A percentile compares a stretch with the other conserved stretches of the same genome.
Evolutionary conservation across 2,113 vertebrate species (phyloP).

Genomic region (Campylomormyrus tamandua): DNA sequence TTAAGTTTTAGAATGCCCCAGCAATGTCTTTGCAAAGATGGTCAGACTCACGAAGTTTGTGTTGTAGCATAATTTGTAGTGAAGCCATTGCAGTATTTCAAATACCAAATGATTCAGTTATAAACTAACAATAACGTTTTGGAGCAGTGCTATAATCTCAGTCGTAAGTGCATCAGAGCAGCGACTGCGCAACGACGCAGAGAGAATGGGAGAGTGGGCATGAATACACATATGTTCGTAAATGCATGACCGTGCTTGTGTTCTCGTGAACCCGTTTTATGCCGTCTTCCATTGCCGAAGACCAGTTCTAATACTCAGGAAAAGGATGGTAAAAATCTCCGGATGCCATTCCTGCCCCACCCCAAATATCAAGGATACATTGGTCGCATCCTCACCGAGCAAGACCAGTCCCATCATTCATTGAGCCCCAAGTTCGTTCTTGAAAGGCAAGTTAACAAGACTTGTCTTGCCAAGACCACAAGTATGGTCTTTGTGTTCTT

Average conservation of each 20-base stretch:
- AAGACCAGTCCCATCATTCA: background rate
- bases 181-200: background rate
- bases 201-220: background rate
- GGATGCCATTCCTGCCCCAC: background rate
- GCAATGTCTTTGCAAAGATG: background rate
- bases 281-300: background rate
- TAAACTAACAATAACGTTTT: background rate
- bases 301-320: background rate
- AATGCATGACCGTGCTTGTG: background rate
- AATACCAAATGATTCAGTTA: background rate
- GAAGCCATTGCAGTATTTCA: background rate
- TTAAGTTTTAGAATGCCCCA: background rate
- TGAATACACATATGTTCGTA: background rate
- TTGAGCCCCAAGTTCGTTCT: background rate
- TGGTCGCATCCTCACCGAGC: background rate
- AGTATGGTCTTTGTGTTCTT: background rate
- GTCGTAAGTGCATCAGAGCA: background rate
- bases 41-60: background rate
- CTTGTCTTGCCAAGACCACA: background rate
- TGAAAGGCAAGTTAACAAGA: background rate
- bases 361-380: background rate
- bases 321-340: background rate
- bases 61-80: background rate
- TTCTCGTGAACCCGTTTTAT: background rate
- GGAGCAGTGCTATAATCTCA: background rate